Evolutionary conservation across 2,888 invertebrate genomes (phyloP).

Genomic region (Ennomos quercinarius): DNA sequence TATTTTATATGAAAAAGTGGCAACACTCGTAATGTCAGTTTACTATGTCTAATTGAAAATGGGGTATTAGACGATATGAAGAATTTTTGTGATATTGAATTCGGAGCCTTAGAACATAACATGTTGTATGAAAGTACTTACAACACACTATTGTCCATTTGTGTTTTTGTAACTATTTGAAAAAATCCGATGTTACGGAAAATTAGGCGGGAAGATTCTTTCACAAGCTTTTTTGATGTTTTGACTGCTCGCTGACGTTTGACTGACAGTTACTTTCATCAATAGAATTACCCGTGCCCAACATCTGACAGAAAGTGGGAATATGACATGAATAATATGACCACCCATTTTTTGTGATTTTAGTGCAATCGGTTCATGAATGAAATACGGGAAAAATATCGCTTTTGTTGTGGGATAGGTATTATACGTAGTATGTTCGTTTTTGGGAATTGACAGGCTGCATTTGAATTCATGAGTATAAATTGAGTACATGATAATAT

Average conservation of each 20-base stretch:
- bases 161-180: conserved; percentile 55
- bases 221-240: conserved; percentile 47
- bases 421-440: no score
- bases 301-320: conserved; percentile 60
- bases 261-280: conserved; percentile 82
- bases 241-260: conserved; percentile 74
- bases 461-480: no score
- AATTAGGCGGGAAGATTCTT: conserved; percentile 63
- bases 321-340: conserved; percentile 28
- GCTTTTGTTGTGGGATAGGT: conserved; percentile 1
- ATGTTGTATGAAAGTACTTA: no score
- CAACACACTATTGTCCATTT: conserved; percentile 9
- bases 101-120: no score
- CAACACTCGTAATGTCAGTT: no score
- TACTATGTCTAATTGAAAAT: no score
- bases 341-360: conserved; percentile 6
- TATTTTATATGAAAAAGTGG: no score
- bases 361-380: conserved; percentile 4
- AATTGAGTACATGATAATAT: no score
- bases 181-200: conserved; percentile 64
- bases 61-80: no score
- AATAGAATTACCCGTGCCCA: conserved; percentile 70
- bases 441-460: no score
- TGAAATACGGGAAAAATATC: background rate
- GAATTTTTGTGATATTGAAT: no score